phyloP scores from a whole-genome alignment of 2,888 invertebrate species.

The Trichopria drosophilae region DNA sequence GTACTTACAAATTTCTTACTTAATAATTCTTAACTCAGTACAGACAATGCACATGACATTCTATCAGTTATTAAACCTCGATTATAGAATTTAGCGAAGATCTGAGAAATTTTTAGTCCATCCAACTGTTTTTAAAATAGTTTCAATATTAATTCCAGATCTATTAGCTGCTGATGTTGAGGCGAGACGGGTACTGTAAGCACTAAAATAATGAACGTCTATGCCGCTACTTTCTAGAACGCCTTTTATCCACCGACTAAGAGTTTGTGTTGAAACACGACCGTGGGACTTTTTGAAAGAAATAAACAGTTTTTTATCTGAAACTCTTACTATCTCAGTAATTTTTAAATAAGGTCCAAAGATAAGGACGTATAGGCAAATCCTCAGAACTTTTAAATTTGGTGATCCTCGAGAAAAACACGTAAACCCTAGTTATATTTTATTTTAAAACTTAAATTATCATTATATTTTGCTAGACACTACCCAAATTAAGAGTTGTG shows the following conservation, averaged over 20 bases:
- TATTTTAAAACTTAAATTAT: too few relatives aligned
- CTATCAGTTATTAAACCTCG: too few relatives aligned
- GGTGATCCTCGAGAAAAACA: too few relatives aligned
- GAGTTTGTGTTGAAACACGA: not conserved
- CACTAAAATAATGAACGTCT: slow-evolving; percentile 1
- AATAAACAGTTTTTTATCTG: slow-evolving; percentile 12
- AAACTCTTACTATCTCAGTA: too few relatives aligned
- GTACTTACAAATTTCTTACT: too few relatives aligned
- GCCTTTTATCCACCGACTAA: slow-evolving; percentile 10
- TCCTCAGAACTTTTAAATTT: too few relatives aligned
- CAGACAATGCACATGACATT: too few relatives aligned
- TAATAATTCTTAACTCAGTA: too few relatives aligned
- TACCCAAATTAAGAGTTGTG: too few relatives aligned
- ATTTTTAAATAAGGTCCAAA: not conserved
- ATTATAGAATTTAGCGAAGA: slow-evolving; percentile 10
- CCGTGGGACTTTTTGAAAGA: slow-evolving; percentile 4
- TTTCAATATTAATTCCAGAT: slow-evolving; percentile 2
- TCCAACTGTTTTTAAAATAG: not conserved
- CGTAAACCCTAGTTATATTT: too few relatives aligned
- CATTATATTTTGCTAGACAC: too few relatives aligned
- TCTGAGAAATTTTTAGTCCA: slow-evolving; percentile 5
- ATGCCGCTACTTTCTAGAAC: not conserved
- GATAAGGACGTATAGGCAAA: too few relatives aligned
- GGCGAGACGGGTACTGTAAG: slow-evolving; percentile 12
- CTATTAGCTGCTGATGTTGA: not conserved